A percentile compares a stretch with the other conserved stretches of the same genome.
Conservation (phyloP, 2,888 invertebrate species). For the Hydrotaea cyrtoneurina region DNA sequence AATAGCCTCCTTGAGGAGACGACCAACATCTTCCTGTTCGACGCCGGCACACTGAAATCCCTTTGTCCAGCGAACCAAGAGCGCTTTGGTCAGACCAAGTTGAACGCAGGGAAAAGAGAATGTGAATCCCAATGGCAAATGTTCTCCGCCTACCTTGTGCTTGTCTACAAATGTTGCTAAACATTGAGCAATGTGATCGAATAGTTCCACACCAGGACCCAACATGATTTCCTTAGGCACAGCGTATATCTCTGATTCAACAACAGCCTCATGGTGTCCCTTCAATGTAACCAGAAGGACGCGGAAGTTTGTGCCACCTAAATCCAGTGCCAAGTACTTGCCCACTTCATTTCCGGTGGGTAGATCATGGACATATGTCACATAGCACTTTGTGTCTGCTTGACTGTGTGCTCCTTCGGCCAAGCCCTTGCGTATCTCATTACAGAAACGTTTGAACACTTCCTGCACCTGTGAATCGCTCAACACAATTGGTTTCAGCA, state of each 20-base stretch:
- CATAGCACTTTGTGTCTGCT: conserved; percentile 94
- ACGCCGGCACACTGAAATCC: conserved; percentile 96
- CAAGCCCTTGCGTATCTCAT: conserved; percentile 90
- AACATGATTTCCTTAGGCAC: conserved; percentile 96
- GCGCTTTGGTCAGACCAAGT: conserved; percentile 91
- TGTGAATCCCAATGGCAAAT: conserved; percentile 95
- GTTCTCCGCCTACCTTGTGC: conserved; percentile 85
- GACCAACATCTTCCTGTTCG: conserved; percentile 93
- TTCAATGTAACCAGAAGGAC: conserved; percentile 92
- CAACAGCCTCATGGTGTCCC: conserved; percentile 90
- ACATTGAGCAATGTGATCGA: conserved; percentile 97
- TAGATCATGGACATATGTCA: conserved; percentile 96
- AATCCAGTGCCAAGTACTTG: conserved; percentile 96
- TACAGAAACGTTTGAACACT: conserved; percentile 87
- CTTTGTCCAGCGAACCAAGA: conserved; percentile 96
- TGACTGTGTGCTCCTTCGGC: conserved; percentile 87
- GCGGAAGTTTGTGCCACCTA: conserved; percentile 99
- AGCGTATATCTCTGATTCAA: conserved; percentile 97
- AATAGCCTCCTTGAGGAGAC: conserved; percentile 92
- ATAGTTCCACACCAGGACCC: conserved; percentile 92
- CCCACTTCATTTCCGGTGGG: conserved; percentile 97
- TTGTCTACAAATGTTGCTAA: conserved; percentile 93
- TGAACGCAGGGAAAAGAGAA: conserved; percentile 97
- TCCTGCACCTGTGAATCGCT: conserved; percentile 88
- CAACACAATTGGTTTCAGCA: conserved; percentile 86